Evolutionary conservation across 2,797 vertebrate species (phyloP), one percentile per base, ranked within the genome.

Genomic region (Prionace glauca): DNA sequence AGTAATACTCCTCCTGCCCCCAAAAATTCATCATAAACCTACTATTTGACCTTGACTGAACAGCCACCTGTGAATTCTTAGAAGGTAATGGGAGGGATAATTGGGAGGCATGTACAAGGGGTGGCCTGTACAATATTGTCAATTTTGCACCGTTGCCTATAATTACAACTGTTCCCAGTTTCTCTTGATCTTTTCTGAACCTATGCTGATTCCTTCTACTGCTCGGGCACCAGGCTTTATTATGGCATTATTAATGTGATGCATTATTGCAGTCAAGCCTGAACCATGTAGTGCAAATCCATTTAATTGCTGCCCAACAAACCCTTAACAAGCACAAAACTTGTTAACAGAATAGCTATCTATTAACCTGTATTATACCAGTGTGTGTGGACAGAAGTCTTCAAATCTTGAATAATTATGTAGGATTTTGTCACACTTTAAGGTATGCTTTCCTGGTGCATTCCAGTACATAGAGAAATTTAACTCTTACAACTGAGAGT

Each of bases 281-380:
- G 20, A 92, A n/a, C 36, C 22, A 41, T 36, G 36, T 92, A 67
- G 26, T 91, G 60, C 32, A 65, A n/a, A 65, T 65, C 16, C 18
- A 36, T 8, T 91, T 91, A 91, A 91, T 67, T 36, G 62, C 65
- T 92, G n/a, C n/a, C 69, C 65, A 69, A 69, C 90, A 92, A 69
- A 69, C 90, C n/a, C 62, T 26, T 67, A 67, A 56, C 24, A 62
- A 62, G 87, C 87, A 18, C 24, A 90, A 69, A 65, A 92, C 24
- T 41, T 41, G 12, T 92, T 24, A 92, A 69, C 20, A 41, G 62
- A 69, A 69, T 20, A 69, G 9, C 18, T 67, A 62, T 67, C 20
- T 65, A 62, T 65, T 92, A 92, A 92, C n/a, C 16, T 67, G 36
- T 41, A 8, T 18, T 62, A 41, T 41, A 41, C 22, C 90, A 36